Conservation (phyloP, 2,888 invertebrate genomes). For the Drosophila seclusa region DNA sequence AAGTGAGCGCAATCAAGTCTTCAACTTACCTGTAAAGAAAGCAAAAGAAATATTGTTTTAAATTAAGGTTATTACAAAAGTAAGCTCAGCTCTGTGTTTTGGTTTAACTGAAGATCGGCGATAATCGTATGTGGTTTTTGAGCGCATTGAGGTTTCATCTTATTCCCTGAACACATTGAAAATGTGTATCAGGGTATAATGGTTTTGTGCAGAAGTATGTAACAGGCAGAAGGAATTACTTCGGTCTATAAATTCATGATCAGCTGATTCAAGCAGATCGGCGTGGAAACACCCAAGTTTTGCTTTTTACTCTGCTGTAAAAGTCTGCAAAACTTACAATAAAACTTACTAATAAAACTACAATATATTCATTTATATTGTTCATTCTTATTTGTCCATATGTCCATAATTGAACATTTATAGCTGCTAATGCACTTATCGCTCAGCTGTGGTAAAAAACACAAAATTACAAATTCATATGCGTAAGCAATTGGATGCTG, state of each 20-base stretch:
- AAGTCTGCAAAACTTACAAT: neutral
- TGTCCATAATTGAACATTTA: neutral
- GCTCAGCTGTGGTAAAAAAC: neutral
- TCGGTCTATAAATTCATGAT: neutral
- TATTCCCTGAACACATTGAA: neutral
- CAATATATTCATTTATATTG: neutral
- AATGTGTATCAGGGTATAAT: neutral
- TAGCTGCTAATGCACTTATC: neutral
- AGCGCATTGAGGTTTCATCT: neutral
- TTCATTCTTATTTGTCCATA: neutral
- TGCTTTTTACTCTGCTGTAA: neutral
- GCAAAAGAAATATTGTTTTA: slow-evolving; percentile 63
- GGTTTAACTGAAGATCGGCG: slow-evolving; percentile 22
- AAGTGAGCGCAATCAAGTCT: slow-evolving; percentile 29
- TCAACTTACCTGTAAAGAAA: slow-evolving; percentile 74
- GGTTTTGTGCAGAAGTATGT: slow-evolving; percentile 5
- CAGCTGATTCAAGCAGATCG: neutral
- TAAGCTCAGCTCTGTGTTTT: slow-evolving; percentile 18
- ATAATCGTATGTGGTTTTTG: slow-evolving; percentile 26
- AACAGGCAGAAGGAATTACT: neutral
- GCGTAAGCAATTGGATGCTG: neutral
- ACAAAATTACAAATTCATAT: neutral
- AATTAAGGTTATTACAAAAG: slow-evolving; percentile 46
- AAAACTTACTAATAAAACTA: neutral
- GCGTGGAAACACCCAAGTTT: neutral